A percentile compares a stretch with the other conserved stretches of the same genome.
phyloP scores from a whole-genome alignment of 2,113 vertebrate species.

The Larimichthys crocea region DNA sequence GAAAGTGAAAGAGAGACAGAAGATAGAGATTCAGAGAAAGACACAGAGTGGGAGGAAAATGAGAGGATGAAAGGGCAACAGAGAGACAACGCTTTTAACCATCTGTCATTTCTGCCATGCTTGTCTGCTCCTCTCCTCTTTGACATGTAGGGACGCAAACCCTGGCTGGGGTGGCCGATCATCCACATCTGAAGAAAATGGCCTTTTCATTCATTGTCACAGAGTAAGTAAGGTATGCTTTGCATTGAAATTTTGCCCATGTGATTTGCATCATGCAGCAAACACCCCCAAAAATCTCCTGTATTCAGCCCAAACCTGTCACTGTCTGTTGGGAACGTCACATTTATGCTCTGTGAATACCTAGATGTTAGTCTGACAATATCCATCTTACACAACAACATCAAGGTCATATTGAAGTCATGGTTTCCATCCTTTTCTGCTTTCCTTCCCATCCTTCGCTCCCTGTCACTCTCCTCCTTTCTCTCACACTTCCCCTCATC shows the following conservation, averaged over 20 bases:
- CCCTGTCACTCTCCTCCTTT: not conserved
- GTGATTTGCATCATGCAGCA: constrained; percentile 38
- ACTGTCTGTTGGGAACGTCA: not conserved
- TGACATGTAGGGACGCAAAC: constrained; percentile 66
- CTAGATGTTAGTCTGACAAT: constrained; percentile 21
- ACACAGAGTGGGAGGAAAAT: constrained; percentile 56
- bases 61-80: constrained; percentile 70
- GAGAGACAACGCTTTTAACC: constrained; percentile 78
- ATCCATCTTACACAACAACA: not conserved
- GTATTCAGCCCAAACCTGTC: not conserved
- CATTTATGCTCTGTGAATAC: not conserved
- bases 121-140: constrained; percentile 68
- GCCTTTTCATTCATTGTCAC: constrained; percentile 74
- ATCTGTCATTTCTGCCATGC: constrained; percentile 77
- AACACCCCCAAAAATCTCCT: not conserved
- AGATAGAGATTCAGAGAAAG: constrained; percentile 34
- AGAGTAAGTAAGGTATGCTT: constrained; percentile 31
- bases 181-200: constrained; percentile 74
- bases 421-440: not conserved
- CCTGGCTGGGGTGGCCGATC: constrained; percentile 57
- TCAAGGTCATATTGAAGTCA: constrained; percentile 4
- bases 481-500: constrained; percentile 26
- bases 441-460: not conserved
- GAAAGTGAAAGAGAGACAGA: constrained; percentile 36
- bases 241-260: constrained; percentile 51